phyloP scores from a whole-genome alignment of 2,888 invertebrate species.

The Dynastes maya region DNA sequence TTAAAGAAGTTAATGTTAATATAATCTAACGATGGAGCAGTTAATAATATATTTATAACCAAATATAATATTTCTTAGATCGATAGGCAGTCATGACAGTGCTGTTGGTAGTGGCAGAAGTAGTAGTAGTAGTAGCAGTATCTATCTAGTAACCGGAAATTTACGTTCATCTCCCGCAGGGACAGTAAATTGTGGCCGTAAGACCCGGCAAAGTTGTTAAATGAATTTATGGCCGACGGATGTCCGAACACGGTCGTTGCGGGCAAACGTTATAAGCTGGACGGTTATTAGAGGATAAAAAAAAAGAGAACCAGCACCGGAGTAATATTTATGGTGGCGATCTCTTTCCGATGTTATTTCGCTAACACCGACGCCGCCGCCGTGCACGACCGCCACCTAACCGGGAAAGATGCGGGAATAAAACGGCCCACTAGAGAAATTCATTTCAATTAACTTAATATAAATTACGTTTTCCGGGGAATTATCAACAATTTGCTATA shows the following conservation, averaged over 20 bases:
- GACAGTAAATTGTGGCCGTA: slow-evolving; percentile 69
- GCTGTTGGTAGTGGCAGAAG: slow-evolving; percentile 35
- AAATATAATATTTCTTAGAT: slow-evolving; percentile 43
- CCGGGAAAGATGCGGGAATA: slow-evolving; percentile 43
- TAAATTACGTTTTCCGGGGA: slow-evolving; percentile 33
- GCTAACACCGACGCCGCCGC: slow-evolving; percentile 1
- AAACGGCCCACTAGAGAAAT: slow-evolving; percentile 44
- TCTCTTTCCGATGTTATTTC: slow-evolving; percentile 43
- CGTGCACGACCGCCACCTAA: slow-evolving; percentile 17
- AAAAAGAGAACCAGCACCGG: slow-evolving; percentile 33
- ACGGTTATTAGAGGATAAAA: slow-evolving; percentile 54
- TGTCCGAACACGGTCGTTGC: slow-evolving; percentile 69
- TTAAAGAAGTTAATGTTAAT: no score
- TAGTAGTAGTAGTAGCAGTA: slow-evolving; percentile 19
- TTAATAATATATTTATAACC: slow-evolving; percentile 23
- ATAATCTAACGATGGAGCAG: no score
- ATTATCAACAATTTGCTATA: slow-evolving; percentile 42
- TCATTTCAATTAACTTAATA: slow-evolving; percentile 45
- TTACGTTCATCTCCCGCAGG: slow-evolving; percentile 63
- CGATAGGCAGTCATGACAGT: slow-evolving; percentile 49
- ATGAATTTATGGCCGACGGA: slow-evolving; percentile 70
- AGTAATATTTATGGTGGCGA: slow-evolving; percentile 46
- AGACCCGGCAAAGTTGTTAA: slow-evolving; percentile 71
- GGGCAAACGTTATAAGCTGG: slow-evolving; percentile 63
- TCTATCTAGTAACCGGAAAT: slow-evolving; percentile 54